Percentiles rank a stretch among this genome's conserved stretches.
Evolutionary conservation across 2,113 vertebrate species (phyloP).

Genomic region (Rhizomys pruinosus): DNA sequence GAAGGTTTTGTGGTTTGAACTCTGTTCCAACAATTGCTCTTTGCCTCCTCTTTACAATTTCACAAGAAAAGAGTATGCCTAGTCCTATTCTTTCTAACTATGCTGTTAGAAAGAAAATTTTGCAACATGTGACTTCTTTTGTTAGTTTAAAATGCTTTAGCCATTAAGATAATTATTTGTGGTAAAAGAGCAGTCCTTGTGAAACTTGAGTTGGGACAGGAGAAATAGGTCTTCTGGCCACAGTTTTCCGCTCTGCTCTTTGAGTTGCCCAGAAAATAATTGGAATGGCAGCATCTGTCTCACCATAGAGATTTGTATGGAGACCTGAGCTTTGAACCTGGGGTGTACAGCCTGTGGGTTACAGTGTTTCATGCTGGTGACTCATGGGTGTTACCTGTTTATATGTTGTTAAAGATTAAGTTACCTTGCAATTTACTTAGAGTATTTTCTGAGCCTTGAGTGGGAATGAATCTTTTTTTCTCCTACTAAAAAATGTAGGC

Average conservation of each 20-base stretch:
- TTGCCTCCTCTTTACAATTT: constrained; percentile 3
- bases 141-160: neutral
- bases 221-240: neutral
- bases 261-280: neutral
- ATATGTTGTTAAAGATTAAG: neutral
- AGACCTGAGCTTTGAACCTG: neutral
- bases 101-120: constrained; percentile 75
- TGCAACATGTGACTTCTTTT: constrained; percentile 1
- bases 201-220: neutral
- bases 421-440: neutral
- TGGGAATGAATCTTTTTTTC: neutral
- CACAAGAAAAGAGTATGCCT: neutral
- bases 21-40: constrained; percentile 58
- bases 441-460: neutral
- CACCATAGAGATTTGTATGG: neutral
- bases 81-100: too few relatives aligned
- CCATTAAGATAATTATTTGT: constrained; percentile 36
- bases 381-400: neutral
- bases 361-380: neutral
- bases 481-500: neutral
- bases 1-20: constrained; percentile 54
- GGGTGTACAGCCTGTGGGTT: neutral
- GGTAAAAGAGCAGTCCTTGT: neutral
- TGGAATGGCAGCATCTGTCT: too few relatives aligned
- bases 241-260: neutral